Evolutionary conservation across 2,113 vertebrate species (phyloP).

Genomic region (Pagrus major): DNA sequence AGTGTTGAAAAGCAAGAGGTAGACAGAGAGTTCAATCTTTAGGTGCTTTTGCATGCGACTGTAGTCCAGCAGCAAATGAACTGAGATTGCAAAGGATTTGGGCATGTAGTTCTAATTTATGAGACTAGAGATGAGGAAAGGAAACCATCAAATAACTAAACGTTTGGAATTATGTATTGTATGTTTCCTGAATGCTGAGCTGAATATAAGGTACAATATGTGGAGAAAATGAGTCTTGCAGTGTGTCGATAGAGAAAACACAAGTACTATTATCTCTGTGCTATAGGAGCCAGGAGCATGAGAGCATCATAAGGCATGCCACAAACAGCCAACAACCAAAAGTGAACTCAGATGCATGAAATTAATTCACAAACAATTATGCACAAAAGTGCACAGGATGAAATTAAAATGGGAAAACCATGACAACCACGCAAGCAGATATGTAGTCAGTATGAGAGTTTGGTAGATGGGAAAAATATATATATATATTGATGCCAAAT

Average conservation of each 20-base stretch:
- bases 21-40: not conserved
- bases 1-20: too few relatives aligned
- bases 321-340: not conserved
- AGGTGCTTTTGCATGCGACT: not conserved
- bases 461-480: too few relatives aligned
- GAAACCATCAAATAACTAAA: too few relatives aligned
- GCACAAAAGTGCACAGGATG: not conserved
- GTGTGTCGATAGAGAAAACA: not conserved
- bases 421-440: not conserved
- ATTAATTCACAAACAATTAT: conserved; percentile 24
- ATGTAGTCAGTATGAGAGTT: not conserved
- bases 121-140: not conserved
- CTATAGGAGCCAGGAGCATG: not conserved
- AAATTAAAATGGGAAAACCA: not conserved
- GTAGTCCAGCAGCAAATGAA: too few relatives aligned
- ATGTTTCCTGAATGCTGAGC: not conserved
- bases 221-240: not conserved
- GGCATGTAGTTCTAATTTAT: not conserved
- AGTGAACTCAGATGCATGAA: not conserved
- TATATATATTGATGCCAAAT: too few relatives aligned
- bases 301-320: not conserved
- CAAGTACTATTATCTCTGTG: too few relatives aligned
- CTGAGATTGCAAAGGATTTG: not conserved
- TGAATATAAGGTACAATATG: not conserved
- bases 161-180: too few relatives aligned